Evolutionary conservation across 2,888 invertebrate species (phyloP).

Genomic region (Ligdia adustata): DNA sequence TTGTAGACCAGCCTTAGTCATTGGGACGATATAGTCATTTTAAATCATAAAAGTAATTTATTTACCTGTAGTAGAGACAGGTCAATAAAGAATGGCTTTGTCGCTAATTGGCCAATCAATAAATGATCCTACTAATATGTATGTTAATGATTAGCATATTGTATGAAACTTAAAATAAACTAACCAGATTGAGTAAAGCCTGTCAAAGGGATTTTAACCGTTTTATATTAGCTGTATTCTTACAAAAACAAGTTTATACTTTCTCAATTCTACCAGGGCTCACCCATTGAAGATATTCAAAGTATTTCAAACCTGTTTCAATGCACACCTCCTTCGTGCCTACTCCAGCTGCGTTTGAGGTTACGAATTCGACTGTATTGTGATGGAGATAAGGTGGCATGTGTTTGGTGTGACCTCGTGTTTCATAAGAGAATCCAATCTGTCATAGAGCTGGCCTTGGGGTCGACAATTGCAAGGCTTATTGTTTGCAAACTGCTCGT

Average conservation of each 20-base stretch:
- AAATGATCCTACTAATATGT: too few relatives aligned
- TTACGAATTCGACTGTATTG: conserved; percentile 24
- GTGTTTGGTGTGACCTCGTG: conserved; percentile 35
- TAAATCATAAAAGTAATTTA: too few relatives aligned
- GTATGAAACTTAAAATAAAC: too few relatives aligned
- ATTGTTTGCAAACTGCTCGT: conserved; percentile 47
- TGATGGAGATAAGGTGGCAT: conserved; percentile 23
- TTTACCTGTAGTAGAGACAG: background rate
- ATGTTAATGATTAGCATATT: too few relatives aligned
- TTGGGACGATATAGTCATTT: too few relatives aligned
- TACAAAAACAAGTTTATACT: conserved; percentile 38
- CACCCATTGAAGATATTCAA: conserved; percentile 36
- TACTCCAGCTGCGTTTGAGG: background rate
- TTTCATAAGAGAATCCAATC: conserved; percentile 47
- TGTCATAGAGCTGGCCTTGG: conserved; percentile 51
- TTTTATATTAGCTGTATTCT: conserved; percentile 18
- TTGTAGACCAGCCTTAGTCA: too few relatives aligned
- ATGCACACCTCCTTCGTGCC: conserved; percentile 10
- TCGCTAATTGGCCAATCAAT: too few relatives aligned
- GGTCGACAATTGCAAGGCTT: conserved; percentile 43
- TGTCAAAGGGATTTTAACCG: conserved; percentile 14
- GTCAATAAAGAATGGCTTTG: too few relatives aligned
- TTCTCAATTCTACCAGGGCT: conserved; percentile 37
- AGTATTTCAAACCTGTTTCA: conserved; percentile 40
- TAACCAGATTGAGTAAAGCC: conserved; percentile 3